Conservation (phyloP, 2,113 vertebrate genomes). For the Orthonyx spaldingii region DNA sequence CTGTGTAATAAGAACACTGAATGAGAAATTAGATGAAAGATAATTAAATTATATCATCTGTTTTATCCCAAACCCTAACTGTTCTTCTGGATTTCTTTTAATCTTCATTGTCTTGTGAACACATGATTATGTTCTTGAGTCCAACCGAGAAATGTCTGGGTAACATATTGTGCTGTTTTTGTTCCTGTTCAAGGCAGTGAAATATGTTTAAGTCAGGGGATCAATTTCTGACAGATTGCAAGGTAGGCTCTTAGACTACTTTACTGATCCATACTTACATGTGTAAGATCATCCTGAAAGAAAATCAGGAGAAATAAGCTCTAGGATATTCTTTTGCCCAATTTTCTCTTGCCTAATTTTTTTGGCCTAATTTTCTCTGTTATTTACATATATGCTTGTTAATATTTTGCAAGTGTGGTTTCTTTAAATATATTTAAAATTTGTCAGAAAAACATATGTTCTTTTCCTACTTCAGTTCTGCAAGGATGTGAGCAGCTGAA, state of each 20-base stretch:
- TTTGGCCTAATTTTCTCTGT: not conserved
- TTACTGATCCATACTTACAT: not conserved
- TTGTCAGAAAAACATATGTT: not conserved
- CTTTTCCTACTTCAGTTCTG: not conserved
- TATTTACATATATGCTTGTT: not conserved
- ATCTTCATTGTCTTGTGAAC: not conserved
- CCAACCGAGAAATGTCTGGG: not conserved
- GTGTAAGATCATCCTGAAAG: not conserved
- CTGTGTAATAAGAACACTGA: not conserved
- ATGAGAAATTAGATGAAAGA: not conserved
- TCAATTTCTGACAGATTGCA: not conserved
- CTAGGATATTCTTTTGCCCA: not conserved
- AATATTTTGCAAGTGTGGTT: not conserved
- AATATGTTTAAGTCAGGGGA: not conserved
- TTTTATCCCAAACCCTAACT: not conserved
- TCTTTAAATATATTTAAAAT: not conserved
- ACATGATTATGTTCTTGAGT: not conserved
- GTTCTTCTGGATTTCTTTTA: not conserved
- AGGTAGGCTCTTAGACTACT: not conserved
- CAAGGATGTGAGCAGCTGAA: not conserved
- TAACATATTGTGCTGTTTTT: not conserved
- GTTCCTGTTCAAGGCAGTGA: not conserved
- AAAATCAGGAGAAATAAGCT: not conserved
- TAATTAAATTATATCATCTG: not conserved
- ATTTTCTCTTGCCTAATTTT: not conserved